These are phyloP conservation scores for Papilio xuthus DNA, from an alignment of 1,140 invertebrate species.

Conservation along the genomic window DNA sequence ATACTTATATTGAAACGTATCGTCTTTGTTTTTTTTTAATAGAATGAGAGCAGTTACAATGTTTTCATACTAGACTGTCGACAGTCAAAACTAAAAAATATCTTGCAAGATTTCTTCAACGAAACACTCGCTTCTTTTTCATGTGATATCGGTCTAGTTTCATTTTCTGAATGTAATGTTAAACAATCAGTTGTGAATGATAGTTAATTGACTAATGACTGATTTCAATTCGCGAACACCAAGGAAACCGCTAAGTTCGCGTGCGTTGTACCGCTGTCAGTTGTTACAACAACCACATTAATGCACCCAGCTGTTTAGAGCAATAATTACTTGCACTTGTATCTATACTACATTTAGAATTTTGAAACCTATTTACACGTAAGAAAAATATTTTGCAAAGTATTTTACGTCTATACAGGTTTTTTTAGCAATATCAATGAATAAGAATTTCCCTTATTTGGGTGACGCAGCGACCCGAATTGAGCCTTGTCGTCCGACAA, in stretches of 20 bases:
- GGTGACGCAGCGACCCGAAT: too few relatives aligned
- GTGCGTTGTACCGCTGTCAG: conserved; percentile 34
- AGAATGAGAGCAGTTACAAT: too few relatives aligned
- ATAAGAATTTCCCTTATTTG: too few relatives aligned
- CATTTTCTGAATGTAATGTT: background rate
- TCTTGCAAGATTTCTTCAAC: too few relatives aligned
- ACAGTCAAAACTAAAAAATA: too few relatives aligned
- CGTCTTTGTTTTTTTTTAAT: too few relatives aligned
- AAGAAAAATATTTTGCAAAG: too few relatives aligned
- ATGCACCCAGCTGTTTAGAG: background rate
- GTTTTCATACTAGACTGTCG: too few relatives aligned
- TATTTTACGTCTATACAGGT: too few relatives aligned
- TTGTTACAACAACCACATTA: conserved; percentile 37
- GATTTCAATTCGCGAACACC: conserved; percentile 28
- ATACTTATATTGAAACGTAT: too few relatives aligned
- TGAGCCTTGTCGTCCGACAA: too few relatives aligned
- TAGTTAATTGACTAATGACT: conserved; percentile 30
- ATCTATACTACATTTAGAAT: background rate
- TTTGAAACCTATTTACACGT: background rate
- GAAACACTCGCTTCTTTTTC: background rate
- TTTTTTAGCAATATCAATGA: too few relatives aligned
- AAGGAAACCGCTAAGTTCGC: conserved; percentile 20
- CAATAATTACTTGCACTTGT: background rate
- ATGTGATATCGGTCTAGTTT: background rate
- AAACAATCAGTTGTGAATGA: conserved; percentile 9